Evolutionary conservation across 2,113 vertebrate species (phyloP), one percentile per base, ranked within the genome.

Genomic region (Lepus europaeus): DNA sequence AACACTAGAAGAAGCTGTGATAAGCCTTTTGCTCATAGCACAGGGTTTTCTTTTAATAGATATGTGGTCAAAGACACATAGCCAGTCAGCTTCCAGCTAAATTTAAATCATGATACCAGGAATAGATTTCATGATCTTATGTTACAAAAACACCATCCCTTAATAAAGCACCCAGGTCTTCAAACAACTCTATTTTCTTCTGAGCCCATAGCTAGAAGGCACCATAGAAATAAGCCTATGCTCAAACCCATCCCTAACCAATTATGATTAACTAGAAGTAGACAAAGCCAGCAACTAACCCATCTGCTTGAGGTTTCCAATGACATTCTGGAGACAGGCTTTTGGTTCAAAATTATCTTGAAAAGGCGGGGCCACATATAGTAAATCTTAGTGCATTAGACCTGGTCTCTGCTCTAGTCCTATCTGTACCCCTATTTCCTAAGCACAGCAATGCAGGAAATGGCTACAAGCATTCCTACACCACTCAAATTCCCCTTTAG

Each of bases 41-140:
- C 61, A 79, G 16, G 23, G 74, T 51, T 93, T 96, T 95, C 96
- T 97, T 97, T 97, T 93, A 96, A 96, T 95, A 95, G 94, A 88
- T 93, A 19, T 51, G 74, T 92, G 74, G 89, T 95, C 85, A 95
- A 70, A 96, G 95, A 95, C 49, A 90, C 77, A 91, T 7, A 74
- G n/a, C 33, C 39, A 90, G 76, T 68, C 77, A 97, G 83, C 70
- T 95, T 69, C 36, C 51, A 90, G 89, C 92, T 92, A 96, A 97
- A 97, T 95, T 95, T 96, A 97, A 93, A 92, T 88, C 88, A 39
- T 17, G 63, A 93, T 93, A 53, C 90, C 66, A 89, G 95, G 68
- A 96, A 92, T 81, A 97, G 92, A 96, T 91, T 95, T 94, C 51
- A 95, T 74, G 82, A 95, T 95, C 95, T 96, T 95, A 85, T 69